Base-by-base conservation (phyloP, 2,113 vertebrate species). In the Suncus etruscus region DNA sequence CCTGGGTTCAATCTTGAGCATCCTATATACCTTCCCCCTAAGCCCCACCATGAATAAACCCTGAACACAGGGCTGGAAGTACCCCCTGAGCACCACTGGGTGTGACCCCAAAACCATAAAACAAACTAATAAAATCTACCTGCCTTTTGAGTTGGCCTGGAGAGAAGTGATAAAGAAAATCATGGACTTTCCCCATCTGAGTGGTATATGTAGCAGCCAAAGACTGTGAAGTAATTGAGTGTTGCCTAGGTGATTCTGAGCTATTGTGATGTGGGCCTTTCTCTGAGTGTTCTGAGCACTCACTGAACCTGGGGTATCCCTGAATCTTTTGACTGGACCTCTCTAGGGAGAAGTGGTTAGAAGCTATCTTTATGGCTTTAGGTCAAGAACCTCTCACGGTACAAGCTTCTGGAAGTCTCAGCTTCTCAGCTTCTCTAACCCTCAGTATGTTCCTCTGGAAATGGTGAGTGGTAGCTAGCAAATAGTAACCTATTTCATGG, bases 291-390 rank as follows among this genome's bases (percentile, higher is more conserved):
- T 65, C 24, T 11, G 24, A 15, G 31, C 6, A 8, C 48, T 54
- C 15, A 11, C 45, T 3, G 11, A 2, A 18, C n/a, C 3, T n/a
- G 18, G 2, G 18, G 25, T 1, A 0, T 8, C 32, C 45, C 11
- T 45, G 4, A 10, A 18, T 31, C 32, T 22, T 3, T 0, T 11
- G 65, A 31, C 29, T 45, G 9, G 24, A 65, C 18, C 22, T 14
- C 22, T 8, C 0, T 20, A 0, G 2, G 1, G 5, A 9, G 12
- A 3, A 1, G 10, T 14, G 31, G 8, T 39, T 22, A 25, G 69
- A 20, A 58, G 10, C 58, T 16, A 8, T 15, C 58, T 61, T 39
- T 39, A 39, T 39, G 39, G 39, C 39, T 39, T 39, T 20, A 63
- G 2, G 1, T 50, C 24, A 1, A 20, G 20, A 29, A 18, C 39